A percentile compares a stretch with the other conserved stretches of the same genome.
These are phyloP conservation scores for Coenonympha glycerion DNA, from an alignment of 2,888 invertebrate species.

Conservation along the genomic window DNA sequence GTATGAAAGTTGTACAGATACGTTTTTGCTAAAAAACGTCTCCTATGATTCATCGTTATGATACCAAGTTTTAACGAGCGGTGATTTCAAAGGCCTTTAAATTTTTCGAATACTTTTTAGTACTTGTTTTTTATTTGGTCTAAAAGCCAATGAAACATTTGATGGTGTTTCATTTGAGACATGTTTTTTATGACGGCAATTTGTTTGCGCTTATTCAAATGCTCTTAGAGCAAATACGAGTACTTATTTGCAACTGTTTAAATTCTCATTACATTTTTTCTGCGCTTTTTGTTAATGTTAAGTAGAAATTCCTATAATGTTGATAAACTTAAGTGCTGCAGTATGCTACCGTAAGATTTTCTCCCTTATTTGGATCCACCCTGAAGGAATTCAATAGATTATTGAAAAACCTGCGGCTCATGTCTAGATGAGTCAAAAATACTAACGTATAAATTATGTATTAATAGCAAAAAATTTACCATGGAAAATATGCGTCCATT, in stretches of 20 bases:
- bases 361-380: no score
- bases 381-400: no score
- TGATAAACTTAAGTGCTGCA: no score
- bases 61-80: conserved; percentile 23
- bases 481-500: not conserved
- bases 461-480: not conserved
- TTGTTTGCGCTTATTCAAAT: not conserved
- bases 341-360: no score
- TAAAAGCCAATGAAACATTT: conserved; percentile 2
- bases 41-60: conserved; percentile 20
- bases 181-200: not conserved
- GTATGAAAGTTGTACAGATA: conserved; percentile 59
- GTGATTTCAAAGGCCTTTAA: conserved; percentile 13
- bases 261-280: not conserved
- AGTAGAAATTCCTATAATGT: no score
- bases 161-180: not conserved
- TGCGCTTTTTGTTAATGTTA: no score
- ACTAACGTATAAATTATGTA: not conserved
- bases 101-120: conserved; percentile 6
- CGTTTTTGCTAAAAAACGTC: conserved; percentile 47
- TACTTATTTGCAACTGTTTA: not conserved
- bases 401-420: no score
- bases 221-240: not conserved
- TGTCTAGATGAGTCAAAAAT: no score
- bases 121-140: not conserved